Evolutionary conservation across 2,797 vertebrate species (phyloP).

Genomic region (Enteromius trimaculatus): DNA sequence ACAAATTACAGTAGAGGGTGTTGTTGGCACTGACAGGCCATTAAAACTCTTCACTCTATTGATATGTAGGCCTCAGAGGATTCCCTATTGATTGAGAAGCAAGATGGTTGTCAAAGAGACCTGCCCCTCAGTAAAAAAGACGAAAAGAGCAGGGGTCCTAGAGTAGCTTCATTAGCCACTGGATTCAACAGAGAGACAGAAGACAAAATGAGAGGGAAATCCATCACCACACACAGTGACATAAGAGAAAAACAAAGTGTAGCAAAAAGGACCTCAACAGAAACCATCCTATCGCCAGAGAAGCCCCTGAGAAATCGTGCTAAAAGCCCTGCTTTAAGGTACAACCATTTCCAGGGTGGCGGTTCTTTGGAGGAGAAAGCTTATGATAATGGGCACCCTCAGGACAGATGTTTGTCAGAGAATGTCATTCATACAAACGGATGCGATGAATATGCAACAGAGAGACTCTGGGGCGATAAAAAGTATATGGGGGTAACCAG

Average conservation of each 20-base stretch:
- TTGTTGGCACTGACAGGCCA: conserved; percentile 70
- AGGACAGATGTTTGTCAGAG: conserved; percentile 50
- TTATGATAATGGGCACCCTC: conserved; percentile 58
- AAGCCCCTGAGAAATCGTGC: conserved; percentile 63
- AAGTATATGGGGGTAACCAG: conserved; percentile 49
- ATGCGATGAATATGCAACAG: conserved; percentile 63
- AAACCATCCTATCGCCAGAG: conserved; percentile 60
- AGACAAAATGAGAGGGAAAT: conserved; percentile 47
- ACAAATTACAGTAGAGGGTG: conserved; percentile 29
- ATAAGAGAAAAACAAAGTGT: conserved; percentile 41
- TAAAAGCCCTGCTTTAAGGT: conserved; percentile 50
- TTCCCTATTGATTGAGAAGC: conserved; percentile 94
- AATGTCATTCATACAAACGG: conserved; percentile 73
- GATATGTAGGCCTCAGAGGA: conserved; percentile 93
- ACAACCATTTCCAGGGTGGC: conserved; percentile 29
- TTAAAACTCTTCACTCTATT: conserved; percentile 96
- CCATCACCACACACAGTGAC: conserved; percentile 42
- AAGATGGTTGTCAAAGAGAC: conserved; percentile 80
- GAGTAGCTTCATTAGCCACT: conserved; percentile 54
- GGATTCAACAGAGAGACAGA: conserved; percentile 61
- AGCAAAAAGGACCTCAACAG: conserved; percentile 54
- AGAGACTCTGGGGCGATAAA: conserved; percentile 52
- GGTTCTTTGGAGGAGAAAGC: conserved; percentile 54
- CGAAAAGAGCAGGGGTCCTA: conserved; percentile 71
- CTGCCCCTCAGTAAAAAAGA: conserved; percentile 70